Evolutionary conservation across 1,140 invertebrate genomes (phyloP).

Genomic region (Globodera rostochiensis): DNA sequence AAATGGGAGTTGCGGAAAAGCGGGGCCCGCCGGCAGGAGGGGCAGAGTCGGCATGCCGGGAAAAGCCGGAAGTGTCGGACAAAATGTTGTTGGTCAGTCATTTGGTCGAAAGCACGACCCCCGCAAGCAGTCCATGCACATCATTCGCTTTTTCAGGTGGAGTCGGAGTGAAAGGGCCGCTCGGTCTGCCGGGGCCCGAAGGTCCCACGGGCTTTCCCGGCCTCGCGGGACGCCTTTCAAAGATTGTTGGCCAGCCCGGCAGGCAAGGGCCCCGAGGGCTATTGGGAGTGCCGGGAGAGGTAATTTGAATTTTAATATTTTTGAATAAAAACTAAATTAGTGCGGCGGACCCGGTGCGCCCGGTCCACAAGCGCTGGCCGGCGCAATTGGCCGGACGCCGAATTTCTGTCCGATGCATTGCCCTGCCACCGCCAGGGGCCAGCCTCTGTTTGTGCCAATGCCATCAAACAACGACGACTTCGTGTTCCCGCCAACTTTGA

Average conservation of each 20-base stretch:
- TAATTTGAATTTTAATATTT: not conserved
- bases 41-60: slow-evolving; percentile 12
- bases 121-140: too few relatives aligned
- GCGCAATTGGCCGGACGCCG: not conserved
- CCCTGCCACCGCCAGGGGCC: not conserved
- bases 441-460: not conserved
- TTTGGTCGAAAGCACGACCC: not conserved
- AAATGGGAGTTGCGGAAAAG: slow-evolving; percentile 13
- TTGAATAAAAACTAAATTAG: not conserved
- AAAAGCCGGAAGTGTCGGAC: slow-evolving; percentile 10
- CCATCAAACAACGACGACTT: not conserved
- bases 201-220: slow-evolving; percentile 35
- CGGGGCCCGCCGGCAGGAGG: not conserved
- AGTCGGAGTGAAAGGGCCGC: slow-evolving; percentile 27
- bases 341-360: not conserved
- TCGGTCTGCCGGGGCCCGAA: slow-evolving; percentile 25
- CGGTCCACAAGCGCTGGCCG: not conserved
- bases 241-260: slow-evolving; percentile 32
- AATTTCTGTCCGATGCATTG: slow-evolving; percentile 1
- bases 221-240: slow-evolving; percentile 23
- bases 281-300: slow-evolving; percentile 24
- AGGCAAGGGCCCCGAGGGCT: slow-evolving; percentile 20
- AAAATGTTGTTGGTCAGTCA: slow-evolving; percentile 16
- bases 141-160: slow-evolving; percentile 10
- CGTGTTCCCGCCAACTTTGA: not conserved